Evolutionary conservation across 2,113 vertebrate genomes (phyloP).

Genomic region (Myrmecophaga tridactyla): DNA sequence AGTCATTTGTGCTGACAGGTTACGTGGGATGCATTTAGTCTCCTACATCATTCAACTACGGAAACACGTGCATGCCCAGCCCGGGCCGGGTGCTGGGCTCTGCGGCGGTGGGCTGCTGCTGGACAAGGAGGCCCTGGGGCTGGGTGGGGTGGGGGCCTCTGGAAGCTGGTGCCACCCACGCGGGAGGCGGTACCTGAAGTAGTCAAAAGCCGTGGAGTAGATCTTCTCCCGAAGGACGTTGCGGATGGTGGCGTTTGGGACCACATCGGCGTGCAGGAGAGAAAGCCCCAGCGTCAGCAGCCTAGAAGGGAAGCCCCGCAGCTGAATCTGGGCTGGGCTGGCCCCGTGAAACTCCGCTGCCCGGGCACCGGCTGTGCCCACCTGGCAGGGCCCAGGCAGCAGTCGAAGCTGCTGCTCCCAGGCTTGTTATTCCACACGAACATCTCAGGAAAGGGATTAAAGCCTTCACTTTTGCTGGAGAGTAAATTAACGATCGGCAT

Average conservation of each 20-base stretch:
- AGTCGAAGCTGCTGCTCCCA: neutral
- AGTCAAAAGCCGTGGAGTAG: slow-evolving; percentile 98
- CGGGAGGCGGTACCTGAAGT: slow-evolving; percentile 91
- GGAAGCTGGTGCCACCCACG: too few relatives aligned
- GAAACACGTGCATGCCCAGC: too few relatives aligned
- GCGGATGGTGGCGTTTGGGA: slow-evolving; percentile 94
- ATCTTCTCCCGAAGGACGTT: slow-evolving; percentile 98
- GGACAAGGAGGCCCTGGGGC: neutral
- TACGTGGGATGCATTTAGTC: neutral
- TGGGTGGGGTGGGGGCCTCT: neutral
- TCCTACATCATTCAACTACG: too few relatives aligned
- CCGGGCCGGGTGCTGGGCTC: too few relatives aligned
- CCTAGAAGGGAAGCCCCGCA: slow-evolving; percentile 72
- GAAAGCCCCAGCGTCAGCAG: slow-evolving; percentile 93
- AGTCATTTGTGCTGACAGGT: neutral
- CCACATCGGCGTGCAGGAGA: slow-evolving; percentile 95
- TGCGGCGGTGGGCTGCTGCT: too few relatives aligned
- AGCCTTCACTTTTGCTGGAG: neutral
- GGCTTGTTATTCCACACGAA: neutral
- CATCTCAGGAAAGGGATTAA: neutral
- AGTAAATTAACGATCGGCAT: neutral
- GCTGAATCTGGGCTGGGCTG: neutral
- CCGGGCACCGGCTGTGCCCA: too few relatives aligned
- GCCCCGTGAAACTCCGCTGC: too few relatives aligned
- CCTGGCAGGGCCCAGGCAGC: neutral